Evolutionary conservation across 2,888 invertebrate genomes (phyloP), one percentile per base, ranked within the genome.

Genomic region (Lasioglossum lativentre): DNA sequence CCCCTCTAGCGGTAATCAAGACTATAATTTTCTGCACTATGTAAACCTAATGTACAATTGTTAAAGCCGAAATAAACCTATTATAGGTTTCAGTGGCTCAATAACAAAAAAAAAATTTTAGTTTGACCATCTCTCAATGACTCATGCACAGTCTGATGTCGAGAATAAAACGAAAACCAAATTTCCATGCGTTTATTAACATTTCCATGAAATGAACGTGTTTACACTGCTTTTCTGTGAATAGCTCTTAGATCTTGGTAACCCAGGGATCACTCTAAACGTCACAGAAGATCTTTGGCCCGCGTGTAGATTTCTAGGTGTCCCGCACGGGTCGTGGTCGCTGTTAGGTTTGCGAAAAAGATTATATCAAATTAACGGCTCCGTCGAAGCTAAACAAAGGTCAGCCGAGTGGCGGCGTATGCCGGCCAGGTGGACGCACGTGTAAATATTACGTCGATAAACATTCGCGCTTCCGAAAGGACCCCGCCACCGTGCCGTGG

Each of bases 351-450:
- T 93, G 93, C 78, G 72, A 75, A 86, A 92, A 92, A 92, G 94
- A 93, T 94, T 94, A 93, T 91, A 93, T 91, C 88, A 93, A 93
- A 94, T 95, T 94, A 94, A 93, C 94, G 91, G 91, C 93, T 91
- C 14, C 81, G 90, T 59, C 92, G 92, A 93, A 92, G 93, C 93
- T 93, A 94, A 94, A 93, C 92, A 94, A 94, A 94, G 93, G 87
- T 85, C 86, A 80, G 77, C 81, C 71, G 59, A 63, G 86, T 86
- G 71, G 86, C 86, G 87, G 71, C 70, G 79, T 40, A 38, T 70
- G 59, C 27, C 72, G 80, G 74, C 79, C 76, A 75, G 83, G 91
- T 85, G 66, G 66, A 34, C 66, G 34, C 66, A 8, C 34, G 66
- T 34, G 92, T 89, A 93, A 94, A 95, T 93, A 94, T 94, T 93